Conservation (phyloP, 2,888 invertebrate genomes). For the Nyleta sp. region DNA sequence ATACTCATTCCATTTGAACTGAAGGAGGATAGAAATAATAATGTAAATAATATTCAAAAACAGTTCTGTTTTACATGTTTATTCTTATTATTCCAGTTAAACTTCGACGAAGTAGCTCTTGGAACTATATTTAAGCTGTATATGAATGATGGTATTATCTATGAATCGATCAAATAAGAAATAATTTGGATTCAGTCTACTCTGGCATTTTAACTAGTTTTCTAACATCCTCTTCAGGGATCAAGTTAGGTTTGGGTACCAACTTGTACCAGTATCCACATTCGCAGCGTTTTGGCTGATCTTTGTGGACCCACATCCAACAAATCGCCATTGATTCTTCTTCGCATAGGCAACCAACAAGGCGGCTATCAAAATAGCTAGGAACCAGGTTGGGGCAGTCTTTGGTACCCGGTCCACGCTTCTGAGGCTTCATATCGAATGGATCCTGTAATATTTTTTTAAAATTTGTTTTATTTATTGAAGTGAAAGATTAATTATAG, state of each 20-base stretch:
- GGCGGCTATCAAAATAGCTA: constrained; percentile 93
- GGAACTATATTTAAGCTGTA: too few relatives aligned
- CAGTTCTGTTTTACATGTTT: too few relatives aligned
- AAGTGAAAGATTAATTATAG: too few relatives aligned
- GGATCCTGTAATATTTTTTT: constrained; percentile 85
- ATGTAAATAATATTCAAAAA: too few relatives aligned
- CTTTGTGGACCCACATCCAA: constrained; percentile 98
- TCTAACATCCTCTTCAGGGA: constrained; percentile 39
- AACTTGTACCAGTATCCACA: constrained; percentile 99
- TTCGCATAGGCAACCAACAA: constrained; percentile 98
- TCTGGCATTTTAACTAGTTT: constrained; percentile 18
- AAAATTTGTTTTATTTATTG: too few relatives aligned
- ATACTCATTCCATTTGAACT: too few relatives aligned
- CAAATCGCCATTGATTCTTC: constrained; percentile 94
- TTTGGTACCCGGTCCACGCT: constrained; percentile 92
- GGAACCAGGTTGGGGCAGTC: constrained; percentile 94
- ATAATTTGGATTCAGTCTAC: too few relatives aligned
- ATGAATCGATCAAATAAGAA: too few relatives aligned
- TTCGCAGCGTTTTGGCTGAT: constrained; percentile 94
- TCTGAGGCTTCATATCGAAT: constrained; percentile 92
- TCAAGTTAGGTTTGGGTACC: constrained; percentile 86
- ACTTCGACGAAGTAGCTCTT: too few relatives aligned
- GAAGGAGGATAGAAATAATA: too few relatives aligned
- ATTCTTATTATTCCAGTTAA: too few relatives aligned
- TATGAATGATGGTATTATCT: too few relatives aligned